phyloP scores from a whole-genome alignment of 2,797 vertebrate genomes.

The Epinephelus awoara region DNA sequence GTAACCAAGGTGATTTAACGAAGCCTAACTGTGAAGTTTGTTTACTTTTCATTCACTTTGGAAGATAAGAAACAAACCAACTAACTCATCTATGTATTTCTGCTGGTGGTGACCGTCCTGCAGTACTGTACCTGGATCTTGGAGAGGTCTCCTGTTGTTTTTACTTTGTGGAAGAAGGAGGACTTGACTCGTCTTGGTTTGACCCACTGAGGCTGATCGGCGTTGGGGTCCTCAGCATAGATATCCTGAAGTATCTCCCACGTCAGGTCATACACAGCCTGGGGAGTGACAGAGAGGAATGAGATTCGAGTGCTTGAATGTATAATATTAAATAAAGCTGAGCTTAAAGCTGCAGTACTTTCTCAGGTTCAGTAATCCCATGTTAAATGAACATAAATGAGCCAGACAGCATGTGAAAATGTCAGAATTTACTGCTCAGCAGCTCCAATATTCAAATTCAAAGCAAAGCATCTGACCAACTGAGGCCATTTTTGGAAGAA shows the following conservation, averaged over 20 bases:
- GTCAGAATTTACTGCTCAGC: not conserved
- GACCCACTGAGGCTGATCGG: constrained; percentile 93
- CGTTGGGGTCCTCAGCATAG: constrained; percentile 93
- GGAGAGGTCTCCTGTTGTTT: constrained; percentile 87
- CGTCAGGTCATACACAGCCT: constrained; percentile 96
- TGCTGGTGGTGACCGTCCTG: not conserved
- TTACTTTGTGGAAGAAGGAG: constrained; percentile 90
- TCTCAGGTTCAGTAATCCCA: not conserved
- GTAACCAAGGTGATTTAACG: not conserved
- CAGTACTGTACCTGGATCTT: constrained; percentile 90
- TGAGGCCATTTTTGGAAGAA: not conserved
- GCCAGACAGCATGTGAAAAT: not conserved
- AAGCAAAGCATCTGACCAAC: not conserved
- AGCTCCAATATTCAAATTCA: not conserved
- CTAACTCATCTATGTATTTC: not conserved
- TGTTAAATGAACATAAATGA: not conserved
- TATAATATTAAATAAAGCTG: not conserved
- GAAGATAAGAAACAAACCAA: not conserved
- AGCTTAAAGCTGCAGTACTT: not conserved
- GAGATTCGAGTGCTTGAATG: not conserved
- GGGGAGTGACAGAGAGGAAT: constrained; percentile 3
- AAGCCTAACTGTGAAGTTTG: not conserved
- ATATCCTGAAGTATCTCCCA: constrained; percentile 96
- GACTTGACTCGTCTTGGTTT: constrained; percentile 90
- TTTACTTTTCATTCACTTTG: not conserved